Percentiles rank a stretch among this genome's conserved stretches.
Conservation (phyloP, 2,113 vertebrate genomes). For the Bungarus multicinctus region DNA sequence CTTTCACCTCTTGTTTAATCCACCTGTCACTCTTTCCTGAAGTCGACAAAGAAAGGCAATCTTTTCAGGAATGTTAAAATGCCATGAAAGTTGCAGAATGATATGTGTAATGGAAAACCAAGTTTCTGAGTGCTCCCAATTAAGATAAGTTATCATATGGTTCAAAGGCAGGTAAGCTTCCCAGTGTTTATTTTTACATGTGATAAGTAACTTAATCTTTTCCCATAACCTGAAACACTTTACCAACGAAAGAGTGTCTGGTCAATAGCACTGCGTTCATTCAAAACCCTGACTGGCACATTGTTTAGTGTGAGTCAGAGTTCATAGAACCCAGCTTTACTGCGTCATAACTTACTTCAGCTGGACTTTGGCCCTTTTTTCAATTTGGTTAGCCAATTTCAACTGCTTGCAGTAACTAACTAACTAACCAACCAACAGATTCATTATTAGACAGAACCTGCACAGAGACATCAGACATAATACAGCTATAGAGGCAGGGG, state of each 20-base stretch:
- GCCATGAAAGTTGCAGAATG: slow-evolving; percentile 1
- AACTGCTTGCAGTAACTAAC: background rate
- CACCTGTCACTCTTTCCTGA: background rate
- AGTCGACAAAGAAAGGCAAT: slow-evolving; percentile 12
- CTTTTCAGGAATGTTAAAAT: slow-evolving; percentile 29
- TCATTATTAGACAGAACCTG: background rate
- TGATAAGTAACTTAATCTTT: slow-evolving; percentile 28
- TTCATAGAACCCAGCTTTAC: background rate
- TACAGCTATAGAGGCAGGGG: rapidly evolving
- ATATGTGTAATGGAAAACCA: slow-evolving; percentile 21
- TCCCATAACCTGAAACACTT: slow-evolving; percentile 39
- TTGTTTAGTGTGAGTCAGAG: slow-evolving; percentile 43
- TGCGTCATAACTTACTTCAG: slow-evolving; percentile 31
- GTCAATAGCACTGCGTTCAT: slow-evolving; percentile 42
- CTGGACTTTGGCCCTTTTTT: background rate
- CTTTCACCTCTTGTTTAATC: background rate
- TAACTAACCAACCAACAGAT: background rate
- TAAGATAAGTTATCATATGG: slow-evolving; percentile 37
- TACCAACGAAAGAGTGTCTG: slow-evolving; percentile 28
- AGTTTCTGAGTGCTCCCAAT: slow-evolving; percentile 11
- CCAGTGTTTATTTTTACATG: slow-evolving; percentile 45
- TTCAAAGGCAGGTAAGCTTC: slow-evolving; percentile 44
- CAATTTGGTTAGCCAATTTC: slow-evolving; percentile 29
- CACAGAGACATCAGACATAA: background rate
- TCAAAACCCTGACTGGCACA: slow-evolving; percentile 14